Percentiles rank a stretch among this genome's conserved stretches.
phyloP scores from a whole-genome alignment of 2,888 invertebrate genomes.

The Spicauda simplicius region DNA sequence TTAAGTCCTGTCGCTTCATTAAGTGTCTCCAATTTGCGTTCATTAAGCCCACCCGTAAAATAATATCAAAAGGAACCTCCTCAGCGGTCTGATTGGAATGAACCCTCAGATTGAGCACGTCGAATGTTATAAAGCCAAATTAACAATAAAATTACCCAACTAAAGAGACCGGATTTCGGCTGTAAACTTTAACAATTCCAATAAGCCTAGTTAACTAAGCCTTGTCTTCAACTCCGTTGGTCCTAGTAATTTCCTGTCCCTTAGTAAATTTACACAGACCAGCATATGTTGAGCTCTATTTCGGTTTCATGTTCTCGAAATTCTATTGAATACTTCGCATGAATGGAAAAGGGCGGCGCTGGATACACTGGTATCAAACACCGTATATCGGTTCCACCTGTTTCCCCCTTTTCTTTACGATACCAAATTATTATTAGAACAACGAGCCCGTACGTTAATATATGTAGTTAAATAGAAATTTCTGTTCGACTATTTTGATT shows the following conservation, averaged over 20 bases:
- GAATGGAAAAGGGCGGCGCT: conserved; percentile 4
- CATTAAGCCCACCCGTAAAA: conserved; percentile 27
- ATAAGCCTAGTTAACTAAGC: conserved; percentile 38
- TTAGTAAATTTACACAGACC: conserved; percentile 40
- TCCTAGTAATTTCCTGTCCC: conserved; percentile 43
- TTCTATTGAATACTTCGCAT: neutral
- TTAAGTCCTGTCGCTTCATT: conserved; percentile 22
- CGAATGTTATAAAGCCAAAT: conserved; percentile 34
- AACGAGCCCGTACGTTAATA: conserved; percentile 7
- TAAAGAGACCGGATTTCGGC: conserved; percentile 36
- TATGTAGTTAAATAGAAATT: neutral
- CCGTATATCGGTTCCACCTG: conserved; percentile 43
- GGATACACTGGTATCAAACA: conserved; percentile 8
- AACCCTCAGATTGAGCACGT: conserved; percentile 18
- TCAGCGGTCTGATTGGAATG: conserved; percentile 16
- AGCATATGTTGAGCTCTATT: conserved; percentile 30
- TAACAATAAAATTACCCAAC: conserved; percentile 32
- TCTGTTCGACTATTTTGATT: neutral
- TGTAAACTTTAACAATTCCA: conserved; percentile 41
- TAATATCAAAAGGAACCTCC: conserved; percentile 32
- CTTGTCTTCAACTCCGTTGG: conserved; percentile 40
- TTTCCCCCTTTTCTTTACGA: conserved; percentile 37
- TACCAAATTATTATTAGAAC: conserved; percentile 24
- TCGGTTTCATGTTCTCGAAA: neutral
- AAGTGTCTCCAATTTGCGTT: conserved; percentile 27